A percentile compares a stretch with the other conserved stretches of the same genome.
These are phyloP conservation scores for Mactromeris polynyma DNA, from an alignment of 2,888 invertebrate species.

Conservation along the genomic window DNA sequence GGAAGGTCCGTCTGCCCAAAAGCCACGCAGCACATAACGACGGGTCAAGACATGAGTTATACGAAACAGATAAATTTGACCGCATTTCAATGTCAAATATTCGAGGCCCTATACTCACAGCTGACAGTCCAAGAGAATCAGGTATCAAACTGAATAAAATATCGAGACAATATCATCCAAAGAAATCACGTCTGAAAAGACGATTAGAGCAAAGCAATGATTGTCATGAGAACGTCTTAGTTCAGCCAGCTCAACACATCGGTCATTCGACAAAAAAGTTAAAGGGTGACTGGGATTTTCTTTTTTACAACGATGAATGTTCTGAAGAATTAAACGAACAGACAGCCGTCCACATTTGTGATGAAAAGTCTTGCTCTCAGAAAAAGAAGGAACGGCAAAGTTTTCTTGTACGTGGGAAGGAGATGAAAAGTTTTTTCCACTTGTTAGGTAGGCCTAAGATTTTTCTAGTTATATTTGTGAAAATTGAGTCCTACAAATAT, in stretches of 20 bases:
- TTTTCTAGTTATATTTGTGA: too few species aligned
- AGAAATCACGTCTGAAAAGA: constrained; percentile 57
- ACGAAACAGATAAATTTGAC: not conserved
- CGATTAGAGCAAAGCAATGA: constrained; percentile 54
- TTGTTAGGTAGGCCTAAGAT: constrained; percentile 80
- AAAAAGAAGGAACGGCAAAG: constrained; percentile 62
- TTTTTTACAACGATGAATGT: constrained; percentile 51
- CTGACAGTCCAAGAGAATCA: constrained; percentile 2
- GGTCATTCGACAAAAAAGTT: constrained; percentile 46
- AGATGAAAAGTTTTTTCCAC: constrained; percentile 83
- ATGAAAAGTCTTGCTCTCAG: not conserved
- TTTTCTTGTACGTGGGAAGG: constrained; percentile 80
- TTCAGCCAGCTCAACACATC: constrained; percentile 41
- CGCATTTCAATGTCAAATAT: constrained; percentile 33
- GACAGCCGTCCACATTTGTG: not conserved
- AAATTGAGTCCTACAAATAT: too few species aligned
- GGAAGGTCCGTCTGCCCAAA: not conserved
- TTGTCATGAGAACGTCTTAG: constrained; percentile 53
- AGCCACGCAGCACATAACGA: not conserved
- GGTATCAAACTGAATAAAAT: not conserved
- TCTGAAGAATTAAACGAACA: not conserved
- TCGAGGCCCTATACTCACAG: constrained; percentile 8
- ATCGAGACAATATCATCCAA: constrained; percentile 15
- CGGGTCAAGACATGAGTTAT: not conserved
- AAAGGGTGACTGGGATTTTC: constrained; percentile 61